Evolutionary conservation across 2,113 vertebrate genomes (phyloP).

Genomic region (Myxocyprinus asiaticus): DNA sequence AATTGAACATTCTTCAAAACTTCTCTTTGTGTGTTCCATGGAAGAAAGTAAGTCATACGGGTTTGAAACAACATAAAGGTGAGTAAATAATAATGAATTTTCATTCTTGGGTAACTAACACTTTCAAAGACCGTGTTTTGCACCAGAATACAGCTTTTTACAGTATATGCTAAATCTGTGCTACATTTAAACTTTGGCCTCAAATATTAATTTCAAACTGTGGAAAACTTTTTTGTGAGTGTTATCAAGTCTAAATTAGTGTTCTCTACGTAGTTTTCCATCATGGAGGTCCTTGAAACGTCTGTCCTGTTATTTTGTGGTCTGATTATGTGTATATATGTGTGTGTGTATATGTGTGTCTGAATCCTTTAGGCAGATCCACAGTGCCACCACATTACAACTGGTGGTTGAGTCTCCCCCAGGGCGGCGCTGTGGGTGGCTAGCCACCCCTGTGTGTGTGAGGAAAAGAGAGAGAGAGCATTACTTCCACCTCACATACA

Average conservation of each 20-base stretch:
- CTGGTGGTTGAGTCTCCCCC: constrained; percentile 48
- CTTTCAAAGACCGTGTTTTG: too few relatives aligned
- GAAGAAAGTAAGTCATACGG: too few relatives aligned
- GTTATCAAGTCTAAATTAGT: constrained; percentile 15
- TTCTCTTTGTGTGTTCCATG: too few relatives aligned
- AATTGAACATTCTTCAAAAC: too few relatives aligned
- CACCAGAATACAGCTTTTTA: neutral
- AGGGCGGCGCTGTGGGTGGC: constrained; percentile 50
- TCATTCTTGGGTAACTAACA: too few relatives aligned
- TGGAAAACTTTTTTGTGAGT: neutral
- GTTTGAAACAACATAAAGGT: too few relatives aligned
- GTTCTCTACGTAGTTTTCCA: constrained; percentile 17
- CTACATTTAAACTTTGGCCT: constrained; percentile 2
- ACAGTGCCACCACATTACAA: neutral
- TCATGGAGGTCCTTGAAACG: constrained; percentile 21
- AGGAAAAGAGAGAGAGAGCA: constrained; percentile 41
- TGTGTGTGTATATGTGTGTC: constrained; percentile 6
- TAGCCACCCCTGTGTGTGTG: constrained; percentile 15
- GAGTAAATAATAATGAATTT: too few relatives aligned
- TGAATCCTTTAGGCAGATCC: constrained; percentile 30
- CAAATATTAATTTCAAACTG: neutral
- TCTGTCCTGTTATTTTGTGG: constrained; percentile 9
- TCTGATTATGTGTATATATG: constrained; percentile 29
- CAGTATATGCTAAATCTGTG: constrained; percentile 1
- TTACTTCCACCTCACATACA: constrained; percentile 50